Base-by-base conservation (phyloP, 2,888 invertebrate species). In the Agrochola circellaris region DNA sequence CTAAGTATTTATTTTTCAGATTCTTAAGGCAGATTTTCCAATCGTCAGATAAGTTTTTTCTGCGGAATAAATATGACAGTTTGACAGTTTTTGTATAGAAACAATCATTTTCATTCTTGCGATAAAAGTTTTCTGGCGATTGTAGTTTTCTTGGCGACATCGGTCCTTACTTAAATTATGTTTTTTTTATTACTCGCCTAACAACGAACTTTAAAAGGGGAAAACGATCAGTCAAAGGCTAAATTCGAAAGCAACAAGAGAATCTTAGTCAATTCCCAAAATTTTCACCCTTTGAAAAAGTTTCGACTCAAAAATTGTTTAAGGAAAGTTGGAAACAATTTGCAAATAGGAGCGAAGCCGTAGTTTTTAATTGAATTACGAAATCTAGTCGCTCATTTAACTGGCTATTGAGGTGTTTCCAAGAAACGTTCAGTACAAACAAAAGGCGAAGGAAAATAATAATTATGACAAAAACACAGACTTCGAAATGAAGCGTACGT, bases 301-400 rank as follows among this genome's bases (percentile, higher is more conserved):
- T 77, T 79, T 68, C 11, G 70, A 67, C 75, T 71, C 42, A 69
- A 68, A 77, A 75, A 68, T 38, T 34, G 26, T 26, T 70, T 26
- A 54, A 56, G 38, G 38, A 77, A 87, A 81, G 71, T 88, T 84
- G 17, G 70, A 72, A 84, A 85, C 81, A 86, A 79, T 85, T 86
- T 81, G 54, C 77, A 74, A 79, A 74, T 79, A 66, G 66, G 68
- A 72, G 34, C 2, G 89, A 92, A 91, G 88, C 89, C 90, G 30
- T 89, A 88, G 64, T 83, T 76, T 64, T 73, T 86, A 88, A 90
- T 89, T 89, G 79, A 87, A 89, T 89, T 86, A 89, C 85, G 83
- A 89, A 91, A 89, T 72, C 34, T 60, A 76, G 64, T 48, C 69
- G 72, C 23, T 73, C 73, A 80, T 76, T 79, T 74, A 75, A 58